Conservation (phyloP, 2,888 invertebrate genomes). For the Aporophyla lueneburgensis region DNA sequence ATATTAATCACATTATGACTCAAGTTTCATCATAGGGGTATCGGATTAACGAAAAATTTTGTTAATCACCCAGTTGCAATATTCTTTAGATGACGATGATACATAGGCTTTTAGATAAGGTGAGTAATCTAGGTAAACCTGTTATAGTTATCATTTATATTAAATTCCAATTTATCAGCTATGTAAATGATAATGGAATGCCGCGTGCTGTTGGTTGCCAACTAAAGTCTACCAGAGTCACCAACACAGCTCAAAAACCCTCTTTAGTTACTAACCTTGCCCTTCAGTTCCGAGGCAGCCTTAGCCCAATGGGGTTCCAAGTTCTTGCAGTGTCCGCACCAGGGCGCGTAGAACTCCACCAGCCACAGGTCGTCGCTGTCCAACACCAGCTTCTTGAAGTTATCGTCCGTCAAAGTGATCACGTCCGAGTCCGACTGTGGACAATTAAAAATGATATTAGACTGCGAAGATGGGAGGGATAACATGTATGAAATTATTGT, state of each 20-base stretch:
- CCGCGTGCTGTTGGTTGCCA: background rate
- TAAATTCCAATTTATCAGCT: background rate
- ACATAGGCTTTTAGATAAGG: background rate
- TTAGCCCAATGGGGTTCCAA: slow-evolving; percentile 99
- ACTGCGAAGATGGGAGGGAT: slow-evolving; percentile 35
- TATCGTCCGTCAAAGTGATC: slow-evolving; percentile 98
- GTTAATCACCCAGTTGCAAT: slow-evolving; percentile 17
- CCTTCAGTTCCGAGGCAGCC: slow-evolving; percentile 98
- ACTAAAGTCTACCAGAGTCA: background rate
- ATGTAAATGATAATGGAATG: background rate
- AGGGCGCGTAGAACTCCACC: slow-evolving; percentile 99
- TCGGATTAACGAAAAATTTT: background rate
- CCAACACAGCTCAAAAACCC: background rate
- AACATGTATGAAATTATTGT: background rate
- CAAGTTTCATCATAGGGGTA: background rate
- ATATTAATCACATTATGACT: background rate
- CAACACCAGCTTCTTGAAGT: slow-evolving; percentile 97
- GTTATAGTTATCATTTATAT: background rate
- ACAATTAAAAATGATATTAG: slow-evolving; percentile 45
- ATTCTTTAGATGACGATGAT: background rate
- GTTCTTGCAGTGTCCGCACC: slow-evolving; percentile 99
- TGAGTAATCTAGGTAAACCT: slow-evolving; percentile 4
- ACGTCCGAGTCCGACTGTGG: slow-evolving; percentile 91
- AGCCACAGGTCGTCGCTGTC: slow-evolving; percentile 99
- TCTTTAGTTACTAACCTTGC: slow-evolving; percentile 92